Base-by-base conservation (phyloP, 2,113 vertebrate species). In the Seriola dumerili region DNA sequence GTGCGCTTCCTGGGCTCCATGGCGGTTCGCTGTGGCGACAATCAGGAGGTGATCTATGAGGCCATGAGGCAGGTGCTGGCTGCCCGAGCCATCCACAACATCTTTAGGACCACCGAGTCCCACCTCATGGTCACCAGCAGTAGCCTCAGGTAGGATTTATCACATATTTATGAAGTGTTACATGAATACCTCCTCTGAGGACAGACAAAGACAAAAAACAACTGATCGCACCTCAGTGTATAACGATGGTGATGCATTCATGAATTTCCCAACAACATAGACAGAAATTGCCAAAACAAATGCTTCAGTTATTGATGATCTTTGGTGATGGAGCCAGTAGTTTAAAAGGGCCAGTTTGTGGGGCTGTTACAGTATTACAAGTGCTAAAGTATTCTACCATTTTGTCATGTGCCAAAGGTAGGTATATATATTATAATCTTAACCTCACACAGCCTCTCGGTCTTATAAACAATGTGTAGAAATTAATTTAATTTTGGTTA, bases 31-130 rank as follows among this genome's bases (percentile, higher is more conserved):
- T 96, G 97, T 0, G 97, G 97, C 14, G 77, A 70, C 85, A 96
- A 95, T 0, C 88, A 93, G 0, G 97, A 99, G 57, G 98, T 99
- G 67, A 99, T 99, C 67, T 99, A 97, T 0, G 99, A 99, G 92
- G 97, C 97, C 0, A 99, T 98, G 97, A 96, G 99, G 83, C 99
- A 99, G 92, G 99, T 99, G 9, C 73, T 99, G 76, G 98, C 98
- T 0, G 97, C 99, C 9, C 95, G 98, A 2, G 98, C 99, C 46
- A 98, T 99, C 64, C 99, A 99, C 89, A 99, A 99, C 95, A 98
- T 99, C 92, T 99, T 99, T 95, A 97, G 96, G 10, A 99, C 93
- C 87, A 95, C 97, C 0, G 99, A 99, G 61, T 97, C 97, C 3
- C 98, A 99, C 50, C 96, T 99, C 89, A 96, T 99, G 96, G 96